phyloP scores from a whole-genome alignment of 2,113 vertebrate species.

The Pomatorhinus ruficollis region DNA sequence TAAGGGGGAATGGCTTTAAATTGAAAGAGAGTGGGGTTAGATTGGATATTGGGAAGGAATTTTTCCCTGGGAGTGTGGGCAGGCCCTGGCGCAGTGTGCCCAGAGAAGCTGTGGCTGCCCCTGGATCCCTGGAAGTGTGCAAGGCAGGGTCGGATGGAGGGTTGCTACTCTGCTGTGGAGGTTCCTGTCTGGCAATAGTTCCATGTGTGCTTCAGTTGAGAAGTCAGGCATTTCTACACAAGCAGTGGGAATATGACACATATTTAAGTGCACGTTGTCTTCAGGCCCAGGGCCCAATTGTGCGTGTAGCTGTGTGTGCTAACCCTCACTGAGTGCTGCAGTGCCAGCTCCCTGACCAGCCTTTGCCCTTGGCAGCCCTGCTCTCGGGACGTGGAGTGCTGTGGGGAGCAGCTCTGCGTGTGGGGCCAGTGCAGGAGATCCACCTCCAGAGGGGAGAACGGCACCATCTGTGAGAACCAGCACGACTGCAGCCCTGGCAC shows the following conservation, averaged over 20 bases:
- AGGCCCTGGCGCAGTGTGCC: neutral
- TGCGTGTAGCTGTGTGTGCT: accelerated
- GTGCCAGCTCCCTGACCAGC: neutral
- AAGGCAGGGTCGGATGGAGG: neutral
- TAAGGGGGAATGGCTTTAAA: neutral
- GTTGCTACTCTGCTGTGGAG: neutral
- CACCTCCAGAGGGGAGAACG: slow-evolving; percentile 79
- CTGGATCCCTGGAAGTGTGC: neutral
- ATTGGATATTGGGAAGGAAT: neutral
- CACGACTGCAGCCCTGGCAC: slow-evolving; percentile 81
- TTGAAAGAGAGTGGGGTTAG: neutral
- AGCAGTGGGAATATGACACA: accelerated
- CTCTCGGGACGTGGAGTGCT: slow-evolving; percentile 86
- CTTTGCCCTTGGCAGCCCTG: slow-evolving; percentile 75
- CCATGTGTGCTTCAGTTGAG: accelerated
- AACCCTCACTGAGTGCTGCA: accelerated
- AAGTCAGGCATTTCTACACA: accelerated
- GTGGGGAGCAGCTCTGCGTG: slow-evolving; percentile 84
- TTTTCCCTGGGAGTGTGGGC: neutral
- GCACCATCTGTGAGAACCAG: slow-evolving; percentile 90
- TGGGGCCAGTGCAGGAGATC: slow-evolving; percentile 86
- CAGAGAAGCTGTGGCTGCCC: neutral
- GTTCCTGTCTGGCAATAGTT: neutral
- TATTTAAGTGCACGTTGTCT: neutral
- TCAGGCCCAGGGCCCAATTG: neutral